Conservation (phyloP, 1,140 invertebrate species). For the Panulirus ornatus region DNA sequence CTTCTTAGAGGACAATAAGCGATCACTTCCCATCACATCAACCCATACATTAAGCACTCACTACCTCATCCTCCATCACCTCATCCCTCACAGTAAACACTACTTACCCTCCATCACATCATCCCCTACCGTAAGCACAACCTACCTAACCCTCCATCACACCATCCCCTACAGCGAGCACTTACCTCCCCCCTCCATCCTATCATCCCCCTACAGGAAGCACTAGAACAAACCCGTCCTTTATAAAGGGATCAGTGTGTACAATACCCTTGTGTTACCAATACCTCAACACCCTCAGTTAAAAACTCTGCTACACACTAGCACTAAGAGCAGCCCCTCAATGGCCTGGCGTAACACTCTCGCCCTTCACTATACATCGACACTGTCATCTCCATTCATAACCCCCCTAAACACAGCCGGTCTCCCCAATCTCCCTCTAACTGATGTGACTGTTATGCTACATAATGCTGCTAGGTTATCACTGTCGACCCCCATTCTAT, state of each 20-base stretch:
- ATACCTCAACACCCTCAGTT: conserved; percentile 55
- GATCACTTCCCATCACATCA: too few species aligned
- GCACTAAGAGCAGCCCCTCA: conserved; percentile 58
- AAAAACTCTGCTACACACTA: conserved; percentile 42
- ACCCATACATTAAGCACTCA: too few species aligned
- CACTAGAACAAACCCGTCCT: not conserved
- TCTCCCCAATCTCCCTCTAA: conserved; percentile 62
- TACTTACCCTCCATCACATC: too few species aligned
- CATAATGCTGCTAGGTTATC: conserved; percentile 71
- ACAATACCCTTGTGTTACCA: conserved; percentile 62
- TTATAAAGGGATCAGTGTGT: conserved; percentile 32
- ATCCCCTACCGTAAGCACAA: too few species aligned
- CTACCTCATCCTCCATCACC: not conserved
- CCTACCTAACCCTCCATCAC: too few species aligned
- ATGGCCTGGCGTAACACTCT: conserved; percentile 40
- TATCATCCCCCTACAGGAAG: not conserved
- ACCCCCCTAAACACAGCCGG: conserved; percentile 59
- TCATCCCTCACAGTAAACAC: not conserved
- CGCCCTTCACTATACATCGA: conserved; percentile 41
- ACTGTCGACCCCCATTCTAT: conserved; percentile 65
- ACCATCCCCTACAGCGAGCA: too few species aligned
- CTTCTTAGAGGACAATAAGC: too few species aligned
- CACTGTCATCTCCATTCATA: conserved; percentile 66
- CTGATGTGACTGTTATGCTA: conserved; percentile 71
- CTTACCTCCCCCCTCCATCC: too few species aligned